phyloP scores from a whole-genome alignment of 2,888 invertebrate genomes.

The Schrankia costaestrigalis region DNA sequence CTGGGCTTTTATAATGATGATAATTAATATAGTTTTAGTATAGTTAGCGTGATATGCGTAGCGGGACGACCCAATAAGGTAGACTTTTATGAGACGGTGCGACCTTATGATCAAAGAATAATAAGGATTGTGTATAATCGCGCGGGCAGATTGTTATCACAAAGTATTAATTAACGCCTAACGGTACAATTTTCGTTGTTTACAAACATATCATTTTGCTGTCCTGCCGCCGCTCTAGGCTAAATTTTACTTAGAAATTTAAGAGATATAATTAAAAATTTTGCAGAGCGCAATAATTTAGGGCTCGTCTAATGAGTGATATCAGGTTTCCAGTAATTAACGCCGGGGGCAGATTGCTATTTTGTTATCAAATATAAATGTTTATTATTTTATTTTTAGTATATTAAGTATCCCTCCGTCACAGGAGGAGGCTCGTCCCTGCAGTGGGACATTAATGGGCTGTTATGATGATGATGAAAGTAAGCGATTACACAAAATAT shows the following conservation, averaged over 20 bases:
- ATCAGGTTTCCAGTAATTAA: conserved; percentile 78
- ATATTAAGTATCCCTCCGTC: no score
- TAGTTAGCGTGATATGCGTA: no score
- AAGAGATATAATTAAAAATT: conserved; percentile 81
- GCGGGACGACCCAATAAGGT: no score
- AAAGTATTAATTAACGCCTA: conserved; percentile 64
- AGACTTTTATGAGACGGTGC: no score
- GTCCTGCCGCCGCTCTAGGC: conserved; percentile 66
- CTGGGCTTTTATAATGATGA: no score
- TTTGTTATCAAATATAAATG: conserved; percentile 60
- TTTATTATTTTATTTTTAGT: no score
- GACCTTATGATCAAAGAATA: conserved; percentile 5
- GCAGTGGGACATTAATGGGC: no score
- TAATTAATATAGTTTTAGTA: no score
- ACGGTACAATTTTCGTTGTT: conserved; percentile 71
- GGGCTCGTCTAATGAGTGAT: conserved; percentile 77
- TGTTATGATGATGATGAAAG: no score
- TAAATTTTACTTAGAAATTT: conserved; percentile 78
- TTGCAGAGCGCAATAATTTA: conserved; percentile 76
- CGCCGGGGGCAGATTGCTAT: conserved; percentile 64
- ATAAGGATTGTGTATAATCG: conserved; percentile 4
- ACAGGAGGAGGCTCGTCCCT: no score
- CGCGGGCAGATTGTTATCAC: conserved; percentile 41
- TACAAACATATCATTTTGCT: conserved; percentile 79
- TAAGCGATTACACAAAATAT: no score